Evolutionary conservation across 2,888 invertebrate species (phyloP), one percentile per base, ranked within the genome.

Genomic region (Nipponacmea schrenckii): DNA sequence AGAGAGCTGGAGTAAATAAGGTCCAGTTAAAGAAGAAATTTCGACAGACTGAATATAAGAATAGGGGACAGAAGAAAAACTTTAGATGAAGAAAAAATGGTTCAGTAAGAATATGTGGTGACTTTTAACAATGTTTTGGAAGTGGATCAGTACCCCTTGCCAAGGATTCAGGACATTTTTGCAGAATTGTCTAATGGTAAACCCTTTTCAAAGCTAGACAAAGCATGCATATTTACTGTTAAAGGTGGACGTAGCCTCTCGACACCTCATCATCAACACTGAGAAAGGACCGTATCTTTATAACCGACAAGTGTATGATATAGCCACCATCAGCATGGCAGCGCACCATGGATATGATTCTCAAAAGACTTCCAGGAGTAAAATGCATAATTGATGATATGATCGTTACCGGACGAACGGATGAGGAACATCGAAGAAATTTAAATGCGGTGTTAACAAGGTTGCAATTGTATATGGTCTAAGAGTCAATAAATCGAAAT

Each of bases 151-250:
- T 31, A 81, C 67, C 79, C 75, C 69, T 72, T 84, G 50, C 78
- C 77, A 72, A 76, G 72, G 71, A 31, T 31, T 5, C 75, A 79
- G 63, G 80, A 73, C 77, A 75, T 82, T 85, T 81, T 82, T 64
- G 73, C 78, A 0, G 69, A 50, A 20, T 64, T 80, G 14, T 68
- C 73, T 26, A 69, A 76, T 24, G 79, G 79, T 8, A 39, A 75
- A 45, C 44, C 69, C 5, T 78, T 78, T 65, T 64, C 69, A 2
- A 74, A 74, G 44, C 27, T 78, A 17, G 78, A 78, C 62, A 67
- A 77, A 56, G 3, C 20, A 70, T 39, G 64, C 66, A 17, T 63
- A 72, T 48, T 44, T 71, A 20, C 78, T 77, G 26, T 72, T 77
- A 62, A n/a, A 67, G 17, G 10, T 79, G n/a, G 72, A 71, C 14